Evolutionary conservation across 2,113 vertebrate genomes (phyloP).

Genomic region (Syngnathus scovelli): DNA sequence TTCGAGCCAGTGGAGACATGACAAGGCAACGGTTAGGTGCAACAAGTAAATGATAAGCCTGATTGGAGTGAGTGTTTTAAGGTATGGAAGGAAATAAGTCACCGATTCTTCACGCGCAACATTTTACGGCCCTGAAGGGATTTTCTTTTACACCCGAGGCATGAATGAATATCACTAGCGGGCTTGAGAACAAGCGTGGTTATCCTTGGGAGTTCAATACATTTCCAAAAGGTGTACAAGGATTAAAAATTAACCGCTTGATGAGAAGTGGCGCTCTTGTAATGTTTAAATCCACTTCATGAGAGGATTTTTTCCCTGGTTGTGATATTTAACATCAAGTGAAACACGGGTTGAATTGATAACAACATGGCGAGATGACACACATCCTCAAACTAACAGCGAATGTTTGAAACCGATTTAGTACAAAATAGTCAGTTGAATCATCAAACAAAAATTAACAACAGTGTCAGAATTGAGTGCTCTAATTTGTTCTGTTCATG

Average conservation of each 20-base stretch:
- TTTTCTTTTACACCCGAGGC: constrained; percentile 10
- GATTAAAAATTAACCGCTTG: constrained; percentile 55
- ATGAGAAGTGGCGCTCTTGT: not conserved
- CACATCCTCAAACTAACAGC: not conserved
- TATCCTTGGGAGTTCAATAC: constrained; percentile 20
- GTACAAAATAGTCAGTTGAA: not conserved
- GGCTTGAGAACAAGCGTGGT: not conserved
- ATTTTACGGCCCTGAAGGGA: constrained; percentile 6
- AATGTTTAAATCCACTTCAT: not conserved
- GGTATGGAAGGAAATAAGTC: not conserved
- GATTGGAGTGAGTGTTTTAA: not conserved
- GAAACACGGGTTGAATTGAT: not conserved
- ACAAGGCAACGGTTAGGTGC: constrained; percentile 1
- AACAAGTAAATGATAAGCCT: not conserved
- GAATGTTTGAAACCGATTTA: not conserved
- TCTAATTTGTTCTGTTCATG: not conserved
- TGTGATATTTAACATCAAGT: not conserved
- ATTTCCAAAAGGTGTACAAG: constrained; percentile 21
- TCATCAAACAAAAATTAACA: not conserved
- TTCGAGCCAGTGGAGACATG: constrained; percentile 20
- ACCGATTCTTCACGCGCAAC: not conserved
- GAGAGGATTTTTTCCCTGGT: not conserved
- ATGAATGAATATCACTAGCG: constrained; percentile 11
- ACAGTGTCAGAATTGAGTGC: not conserved
- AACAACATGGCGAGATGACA: not conserved